phyloP scores from a whole-genome alignment of 2,113 vertebrate species.

The Stictonetta naevosa region DNA sequence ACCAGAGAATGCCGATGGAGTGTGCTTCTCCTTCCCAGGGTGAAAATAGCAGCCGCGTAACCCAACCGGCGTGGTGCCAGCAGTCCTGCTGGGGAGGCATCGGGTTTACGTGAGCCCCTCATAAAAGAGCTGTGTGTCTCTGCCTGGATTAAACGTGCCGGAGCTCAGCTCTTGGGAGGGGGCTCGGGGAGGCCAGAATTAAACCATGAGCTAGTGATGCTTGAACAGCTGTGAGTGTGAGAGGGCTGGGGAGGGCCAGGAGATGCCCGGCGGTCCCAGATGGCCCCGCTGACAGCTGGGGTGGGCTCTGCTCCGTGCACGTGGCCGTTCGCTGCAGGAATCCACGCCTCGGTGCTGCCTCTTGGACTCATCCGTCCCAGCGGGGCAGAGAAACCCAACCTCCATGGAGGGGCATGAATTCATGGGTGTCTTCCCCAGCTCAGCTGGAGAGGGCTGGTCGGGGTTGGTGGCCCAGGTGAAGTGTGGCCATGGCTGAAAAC shows the following conservation, averaged over 20 bases:
- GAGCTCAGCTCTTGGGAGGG: slow-evolving; percentile 22
- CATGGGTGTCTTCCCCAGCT: not conserved
- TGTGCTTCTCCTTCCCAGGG: not conserved
- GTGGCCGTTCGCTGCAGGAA: not conserved
- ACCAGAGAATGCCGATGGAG: not conserved
- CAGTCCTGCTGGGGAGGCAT: not conserved
- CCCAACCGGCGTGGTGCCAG: not conserved
- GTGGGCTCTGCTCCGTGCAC: not conserved
- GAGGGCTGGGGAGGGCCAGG: not conserved
- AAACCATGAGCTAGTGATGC: not conserved
- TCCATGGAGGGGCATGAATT: not conserved
- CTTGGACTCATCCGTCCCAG: slow-evolving; percentile 74
- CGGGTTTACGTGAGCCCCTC: not conserved
- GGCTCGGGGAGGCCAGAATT: not conserved
- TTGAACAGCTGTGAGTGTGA: slow-evolving; percentile 49
- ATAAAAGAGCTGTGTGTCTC: slow-evolving; percentile 44
- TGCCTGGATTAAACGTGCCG: slow-evolving; percentile 49
- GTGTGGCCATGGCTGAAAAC: accelerated
- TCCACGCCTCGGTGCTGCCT: slow-evolving; percentile 7
- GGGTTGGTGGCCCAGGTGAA: not conserved
- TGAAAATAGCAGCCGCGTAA: not conserved
- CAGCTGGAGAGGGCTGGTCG: accelerated
- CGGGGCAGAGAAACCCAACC: slow-evolving; percentile 37
- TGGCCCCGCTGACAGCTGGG: slow-evolving; percentile 76
- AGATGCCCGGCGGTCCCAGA: slow-evolving; percentile 65